A percentile compares a stretch with the other conserved stretches of the same genome.
These are phyloP conservation scores for Ivindomyrus marchei DNA, from an alignment of 2,113 vertebrate genomes.

Conservation along the genomic window DNA sequence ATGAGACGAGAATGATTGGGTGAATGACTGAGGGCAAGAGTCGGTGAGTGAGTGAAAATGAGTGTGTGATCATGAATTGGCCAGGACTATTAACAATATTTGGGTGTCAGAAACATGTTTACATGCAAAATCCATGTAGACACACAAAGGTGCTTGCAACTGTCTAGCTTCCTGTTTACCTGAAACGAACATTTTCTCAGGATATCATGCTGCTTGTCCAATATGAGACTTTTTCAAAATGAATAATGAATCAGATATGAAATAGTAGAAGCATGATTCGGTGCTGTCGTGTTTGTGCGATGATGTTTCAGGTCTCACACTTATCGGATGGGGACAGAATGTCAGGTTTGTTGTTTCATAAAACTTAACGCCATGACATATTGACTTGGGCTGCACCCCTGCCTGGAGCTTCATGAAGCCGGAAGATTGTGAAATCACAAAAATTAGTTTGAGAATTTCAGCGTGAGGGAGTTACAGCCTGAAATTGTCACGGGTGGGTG, in stretches of 20 bases:
- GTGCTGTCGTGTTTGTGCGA: not conserved
- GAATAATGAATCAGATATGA: not conserved
- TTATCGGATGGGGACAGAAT: not conserved
- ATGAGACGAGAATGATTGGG: not conserved
- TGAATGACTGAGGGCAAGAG: not conserved
- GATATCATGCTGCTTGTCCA: not conserved
- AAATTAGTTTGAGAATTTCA: not conserved
- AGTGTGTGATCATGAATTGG: no score
- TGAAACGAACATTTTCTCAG: conserved; percentile 11
- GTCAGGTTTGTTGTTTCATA: not conserved
- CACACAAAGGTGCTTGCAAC: conserved; percentile 18
- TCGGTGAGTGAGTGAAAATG: not conserved
- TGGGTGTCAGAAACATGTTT: not conserved
- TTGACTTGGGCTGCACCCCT: not conserved
- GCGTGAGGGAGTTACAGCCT: not conserved
- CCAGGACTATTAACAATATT: no score
- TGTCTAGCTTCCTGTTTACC: conserved; percentile 19
- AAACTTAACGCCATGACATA: not conserved
- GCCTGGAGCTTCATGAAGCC: not conserved
- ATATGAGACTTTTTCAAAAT: not conserved
- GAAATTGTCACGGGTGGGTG: not conserved
- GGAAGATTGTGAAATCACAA: not conserved
- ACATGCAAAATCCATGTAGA: conserved; percentile 25
- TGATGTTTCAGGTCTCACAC: not conserved
- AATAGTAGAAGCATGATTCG: not conserved